Conservation (phyloP, 2,113 vertebrate species). For the Miniopterus natalensis region DNA sequence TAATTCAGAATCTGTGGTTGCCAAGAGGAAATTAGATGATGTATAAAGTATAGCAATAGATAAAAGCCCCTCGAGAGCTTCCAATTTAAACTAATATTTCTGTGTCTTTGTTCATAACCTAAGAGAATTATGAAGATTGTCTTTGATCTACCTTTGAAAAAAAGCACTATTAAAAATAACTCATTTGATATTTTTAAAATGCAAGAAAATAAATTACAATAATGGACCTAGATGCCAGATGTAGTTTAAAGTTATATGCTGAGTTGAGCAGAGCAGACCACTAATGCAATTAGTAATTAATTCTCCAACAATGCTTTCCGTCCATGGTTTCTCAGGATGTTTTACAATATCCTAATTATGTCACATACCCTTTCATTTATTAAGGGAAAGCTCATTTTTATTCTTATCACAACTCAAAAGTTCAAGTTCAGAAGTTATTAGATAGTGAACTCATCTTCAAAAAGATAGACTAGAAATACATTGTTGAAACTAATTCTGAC, state of each 20-base stretch:
- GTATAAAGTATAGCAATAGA: slow-evolving; percentile 32
- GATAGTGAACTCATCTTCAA: background rate
- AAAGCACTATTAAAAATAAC: slow-evolving; percentile 55
- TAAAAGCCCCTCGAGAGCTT: slow-evolving; percentile 41
- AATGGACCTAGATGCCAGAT: background rate
- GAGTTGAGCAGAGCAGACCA: background rate
- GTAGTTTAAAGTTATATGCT: background rate
- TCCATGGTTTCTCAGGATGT: background rate
- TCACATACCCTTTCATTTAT: slow-evolving; percentile 12
- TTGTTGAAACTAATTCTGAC: background rate
- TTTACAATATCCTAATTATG: background rate
- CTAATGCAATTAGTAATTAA: slow-evolving; percentile 18
- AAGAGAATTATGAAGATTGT: slow-evolving; percentile 46
- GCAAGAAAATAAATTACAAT: slow-evolving; percentile 27
- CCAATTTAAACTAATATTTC: slow-evolving; percentile 53
- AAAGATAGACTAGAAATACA: background rate
- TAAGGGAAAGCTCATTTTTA: slow-evolving; percentile 33
- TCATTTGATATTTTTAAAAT: slow-evolving; percentile 29
- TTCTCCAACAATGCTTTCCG: background rate
- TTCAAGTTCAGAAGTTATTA: slow-evolving; percentile 34
- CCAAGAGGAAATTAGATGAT: slow-evolving; percentile 57
- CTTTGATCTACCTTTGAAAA: slow-evolving; percentile 59
- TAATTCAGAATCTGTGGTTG: slow-evolving; percentile 45
- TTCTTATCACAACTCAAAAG: slow-evolving; percentile 16
- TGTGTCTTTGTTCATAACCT: slow-evolving; percentile 52